phyloP scores from a whole-genome alignment of 2,888 invertebrate genomes.

The Campoletis raptor region DNA sequence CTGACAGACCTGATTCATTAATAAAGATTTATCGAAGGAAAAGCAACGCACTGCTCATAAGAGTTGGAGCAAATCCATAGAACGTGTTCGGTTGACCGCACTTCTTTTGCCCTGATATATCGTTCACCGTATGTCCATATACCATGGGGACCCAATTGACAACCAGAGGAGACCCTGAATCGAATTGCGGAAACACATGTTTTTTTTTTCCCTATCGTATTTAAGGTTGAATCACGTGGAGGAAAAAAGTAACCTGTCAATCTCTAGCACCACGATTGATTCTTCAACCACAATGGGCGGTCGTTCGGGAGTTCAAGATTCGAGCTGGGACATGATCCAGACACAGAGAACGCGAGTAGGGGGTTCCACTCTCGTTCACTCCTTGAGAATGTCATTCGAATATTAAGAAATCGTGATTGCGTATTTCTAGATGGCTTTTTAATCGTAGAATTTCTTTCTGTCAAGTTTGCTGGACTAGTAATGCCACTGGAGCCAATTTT shows the following conservation, averaged over 20 bases:
- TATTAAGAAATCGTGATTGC: not conserved
- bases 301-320: constrained; percentile 34
- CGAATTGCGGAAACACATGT: constrained; percentile 13
- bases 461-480: too few relatives aligned
- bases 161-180: constrained; percentile 26
- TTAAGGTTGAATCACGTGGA: not conserved
- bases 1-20: not conserved
- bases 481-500: not conserved
- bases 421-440: not conserved
- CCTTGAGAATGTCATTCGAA: not conserved
- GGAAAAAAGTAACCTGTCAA: constrained; percentile 22
- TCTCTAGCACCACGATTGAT: constrained; percentile 46
- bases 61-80: constrained; percentile 4
- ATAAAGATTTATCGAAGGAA: not conserved
- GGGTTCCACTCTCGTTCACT: not conserved
- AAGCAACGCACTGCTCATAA: not conserved
- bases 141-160: constrained; percentile 37
- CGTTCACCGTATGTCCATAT: constrained; percentile 27
- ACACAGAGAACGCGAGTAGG: not conserved
- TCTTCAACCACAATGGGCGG: constrained; percentile 24
- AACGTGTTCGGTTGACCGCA: constrained; percentile 23
- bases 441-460: not conserved
- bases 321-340: constrained; percentile 16
- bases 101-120: constrained; percentile 48
- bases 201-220: not conserved